These are phyloP conservation scores for Drosophila tropicalis DNA, from an alignment of 1,140 invertebrate species.

Conservation along the genomic window DNA sequence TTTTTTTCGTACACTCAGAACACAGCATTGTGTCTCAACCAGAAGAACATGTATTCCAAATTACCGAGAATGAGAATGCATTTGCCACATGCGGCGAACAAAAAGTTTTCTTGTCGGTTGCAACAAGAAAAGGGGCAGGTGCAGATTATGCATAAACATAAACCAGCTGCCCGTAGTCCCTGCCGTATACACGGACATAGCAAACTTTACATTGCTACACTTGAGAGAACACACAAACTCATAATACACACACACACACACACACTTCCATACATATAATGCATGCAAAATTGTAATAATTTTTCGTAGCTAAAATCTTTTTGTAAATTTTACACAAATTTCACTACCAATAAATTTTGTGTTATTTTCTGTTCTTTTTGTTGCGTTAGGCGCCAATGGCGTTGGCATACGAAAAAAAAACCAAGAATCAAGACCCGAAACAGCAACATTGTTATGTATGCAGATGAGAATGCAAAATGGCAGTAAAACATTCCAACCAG, in stretches of 20 bases:
- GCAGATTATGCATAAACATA: conserved; percentile 60
- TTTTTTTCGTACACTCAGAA: background rate
- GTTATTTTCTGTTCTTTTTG: conserved; percentile 50
- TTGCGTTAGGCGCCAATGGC: conserved; percentile 35
- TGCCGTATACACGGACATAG: conserved; percentile 22
- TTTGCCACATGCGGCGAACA: conserved; percentile 46
- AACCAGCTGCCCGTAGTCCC: conserved; percentile 36
- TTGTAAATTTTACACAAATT: conserved; percentile 60
- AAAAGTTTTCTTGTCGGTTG: background rate
- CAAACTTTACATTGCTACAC: conserved; percentile 22
- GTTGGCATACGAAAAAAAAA: background rate
- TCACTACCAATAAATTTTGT: conserved; percentile 76
- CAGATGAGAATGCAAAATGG: background rate
- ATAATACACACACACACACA: conserved; percentile 10
- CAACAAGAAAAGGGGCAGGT: conserved; percentile 40
- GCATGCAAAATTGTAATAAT: conserved; percentile 78
- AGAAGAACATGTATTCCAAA: conserved; percentile 38
- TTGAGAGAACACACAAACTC: conserved; percentile 14
- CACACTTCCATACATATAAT: conserved; percentile 52
- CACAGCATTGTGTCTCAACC: conserved; percentile 17
- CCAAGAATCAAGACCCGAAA: background rate
- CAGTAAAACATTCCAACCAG: conserved; percentile 61
- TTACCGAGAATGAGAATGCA: conserved; percentile 52
- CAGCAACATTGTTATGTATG: conserved; percentile 6
- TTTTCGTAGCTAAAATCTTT: conserved; percentile 59